Base-by-base conservation (phyloP, 2,888 invertebrate genomes). In the Hydroisotoma schaefferi region DNA sequence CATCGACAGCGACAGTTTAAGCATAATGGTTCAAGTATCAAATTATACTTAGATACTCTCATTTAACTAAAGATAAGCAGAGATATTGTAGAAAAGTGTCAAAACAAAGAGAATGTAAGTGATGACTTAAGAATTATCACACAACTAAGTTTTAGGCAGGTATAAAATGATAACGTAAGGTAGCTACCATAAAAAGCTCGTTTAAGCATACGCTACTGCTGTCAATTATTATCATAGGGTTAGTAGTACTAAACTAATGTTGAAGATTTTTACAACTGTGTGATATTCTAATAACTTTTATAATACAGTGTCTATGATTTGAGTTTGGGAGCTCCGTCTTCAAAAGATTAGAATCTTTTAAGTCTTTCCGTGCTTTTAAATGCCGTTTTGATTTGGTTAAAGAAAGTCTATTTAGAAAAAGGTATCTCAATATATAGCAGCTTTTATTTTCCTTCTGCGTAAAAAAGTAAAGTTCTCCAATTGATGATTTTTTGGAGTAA, bases 201-300 rank as follows among this genome's bases (percentile, higher is more conserved):
- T 46, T 46, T 46, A 46, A 46, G 12, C 20, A 22, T 22, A 46
- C 20, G 10, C 4, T 25, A 25, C 26, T 43, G 6, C 18, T 6
- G 15, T 27, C 3, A 18, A 48, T 48, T 48, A 18, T 48, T 48
- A 48, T 28, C n/a, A 48, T 25, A 27, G 48, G 26, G 48, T 48
- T n/a, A n/a, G n/a, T n/a, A n/a, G n/a, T 25, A 46, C 46, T 22
- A 46, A 46, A 18, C 4, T 25, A 25, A 48, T 43, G 6, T 43
- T 6, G 15, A 48, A 15, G 28, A 48, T 48, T 48, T 28, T 48
- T 48, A 48, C 48, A 28, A 48, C 46, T 48, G 48, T 48, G 48
- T 48, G 48, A 48, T 48, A 48, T 48, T 48, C 48, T 48, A n/a
- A 28, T 48, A 48, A 40, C 40, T 40, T 40, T 40, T 20, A 40